These are phyloP conservation scores for Kryptolebias ocellatus DNA, from an alignment of 2,797 vertebrate species.

Conservation along the genomic window DNA sequence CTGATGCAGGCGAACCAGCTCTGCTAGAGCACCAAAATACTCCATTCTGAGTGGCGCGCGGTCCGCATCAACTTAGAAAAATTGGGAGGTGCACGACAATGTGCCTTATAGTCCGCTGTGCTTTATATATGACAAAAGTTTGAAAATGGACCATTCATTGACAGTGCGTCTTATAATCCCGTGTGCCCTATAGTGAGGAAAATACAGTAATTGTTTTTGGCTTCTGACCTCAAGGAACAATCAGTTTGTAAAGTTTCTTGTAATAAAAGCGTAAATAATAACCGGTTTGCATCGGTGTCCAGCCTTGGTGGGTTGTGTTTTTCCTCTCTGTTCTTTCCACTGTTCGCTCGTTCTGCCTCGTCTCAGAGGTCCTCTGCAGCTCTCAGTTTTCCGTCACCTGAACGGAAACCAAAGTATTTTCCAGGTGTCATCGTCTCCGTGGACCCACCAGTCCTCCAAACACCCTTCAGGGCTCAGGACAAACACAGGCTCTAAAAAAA, in stretches of 20 bases:
- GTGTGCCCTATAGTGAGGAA: too few relatives aligned
- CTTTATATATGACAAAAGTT: too few relatives aligned
- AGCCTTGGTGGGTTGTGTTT: constrained; percentile 11
- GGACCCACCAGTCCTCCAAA: constrained; percentile 49
- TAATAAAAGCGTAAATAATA: background rate
- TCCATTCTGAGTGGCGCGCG: too few relatives aligned
- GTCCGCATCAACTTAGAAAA: too few relatives aligned
- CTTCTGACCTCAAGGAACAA: too few relatives aligned
- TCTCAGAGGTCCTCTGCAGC: constrained; percentile 38
- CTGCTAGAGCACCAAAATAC: too few relatives aligned
- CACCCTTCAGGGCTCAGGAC: constrained; percentile 23
- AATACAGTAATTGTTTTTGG: too few relatives aligned
- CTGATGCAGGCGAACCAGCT: too few relatives aligned
- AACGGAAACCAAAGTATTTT: constrained; percentile 37
- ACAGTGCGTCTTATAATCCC: too few relatives aligned
- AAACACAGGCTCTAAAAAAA: constrained; percentile 11
- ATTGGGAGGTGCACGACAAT: too few relatives aligned
- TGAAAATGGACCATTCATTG: too few relatives aligned
- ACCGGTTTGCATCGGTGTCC: background rate
- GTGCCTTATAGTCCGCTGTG: too few relatives aligned
- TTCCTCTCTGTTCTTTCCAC: constrained; percentile 21
- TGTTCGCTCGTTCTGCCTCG: constrained; percentile 1
- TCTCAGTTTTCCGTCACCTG: constrained; percentile 51
- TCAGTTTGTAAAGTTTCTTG: background rate
- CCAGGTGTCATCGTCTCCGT: constrained; percentile 21